Evolutionary conservation across 2,113 vertebrate genomes (phyloP), one percentile per base, ranked within the genome.

Genomic region (Hippocampus mohnikei): DNA sequence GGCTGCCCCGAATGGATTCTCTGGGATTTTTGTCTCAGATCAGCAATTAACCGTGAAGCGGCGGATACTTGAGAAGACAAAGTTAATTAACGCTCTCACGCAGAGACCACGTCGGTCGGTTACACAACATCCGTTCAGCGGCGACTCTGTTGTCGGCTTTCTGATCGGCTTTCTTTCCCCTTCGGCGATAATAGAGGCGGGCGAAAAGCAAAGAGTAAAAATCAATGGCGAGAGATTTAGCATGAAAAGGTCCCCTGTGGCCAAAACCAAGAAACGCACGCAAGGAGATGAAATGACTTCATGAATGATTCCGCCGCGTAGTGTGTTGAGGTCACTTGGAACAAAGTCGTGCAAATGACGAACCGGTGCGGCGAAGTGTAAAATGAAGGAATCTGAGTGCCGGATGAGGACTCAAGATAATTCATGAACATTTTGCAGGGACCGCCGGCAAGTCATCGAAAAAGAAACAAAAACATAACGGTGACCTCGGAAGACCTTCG

Each of bases 21-120:
- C 8, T 33, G 48, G 25, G 20, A 72, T 72, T 80, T 75, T 69
- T 66, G 55, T 62, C 81, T 78, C 67, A 62, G 69, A 64, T 73
- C 68, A 66, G 66, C 78, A 84, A 77, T 84, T 84, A 83, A 73
- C 69, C 60, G 41, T 66, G 20, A 73, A 74, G 65, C 41, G 69
- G 72, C 27, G 53, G 66, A 71, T 50, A 69, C 59, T 37, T 0
- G 15, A 73, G 74, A 75, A 52, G 33, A 61, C 58, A 72, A 69
- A 23, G 21, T 44, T 40, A 63, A 20, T 56, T 15, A 69, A 8
- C 53, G 23, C 37, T 25, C 27, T 46, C 67, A 44, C 67, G 50
- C 23, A 46, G 3, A 12, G 42, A 42, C 9, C 12, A 27, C 60
- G 10, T 37, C 16, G 44, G 23, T 37, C 21, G 13, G 46, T 18